Evolutionary conservation across 2,888 invertebrate species (phyloP).

Genomic region (Melanchra persicariae): DNA sequence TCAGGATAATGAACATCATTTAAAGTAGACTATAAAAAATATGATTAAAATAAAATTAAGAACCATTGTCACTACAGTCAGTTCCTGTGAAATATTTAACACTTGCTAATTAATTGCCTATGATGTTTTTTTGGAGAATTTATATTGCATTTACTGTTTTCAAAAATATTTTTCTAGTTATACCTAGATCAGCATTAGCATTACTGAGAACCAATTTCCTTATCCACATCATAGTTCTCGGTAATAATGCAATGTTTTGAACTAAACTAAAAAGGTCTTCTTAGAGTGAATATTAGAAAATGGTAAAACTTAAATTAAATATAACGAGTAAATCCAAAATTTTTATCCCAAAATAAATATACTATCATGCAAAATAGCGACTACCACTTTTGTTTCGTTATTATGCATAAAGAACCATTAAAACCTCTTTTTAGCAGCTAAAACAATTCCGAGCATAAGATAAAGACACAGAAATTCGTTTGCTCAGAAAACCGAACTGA

Average conservation of each 20-base stretch:
- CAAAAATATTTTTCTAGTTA: not conserved
- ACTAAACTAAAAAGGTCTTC: too few species aligned
- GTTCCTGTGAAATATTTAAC: not conserved
- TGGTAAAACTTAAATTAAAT: not conserved
- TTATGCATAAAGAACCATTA: slow-evolving; percentile 6
- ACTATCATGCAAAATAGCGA: not conserved
- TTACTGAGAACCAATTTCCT: too few species aligned
- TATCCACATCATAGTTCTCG: not conserved
- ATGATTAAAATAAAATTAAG: not conserved
- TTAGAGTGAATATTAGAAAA: not conserved
- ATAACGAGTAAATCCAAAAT: not conserved
- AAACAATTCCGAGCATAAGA: slow-evolving; percentile 38
- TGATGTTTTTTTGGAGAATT: not conserved
- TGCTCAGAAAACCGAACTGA: slow-evolving; percentile 36
- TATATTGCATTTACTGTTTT: not conserved
- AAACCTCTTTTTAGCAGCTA: slow-evolving; percentile 8
- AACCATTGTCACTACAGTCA: not conserved
- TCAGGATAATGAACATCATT: too few species aligned
- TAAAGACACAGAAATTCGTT: slow-evolving; percentile 40
- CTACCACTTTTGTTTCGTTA: slow-evolving; percentile 17
- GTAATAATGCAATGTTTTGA: too few species aligned
- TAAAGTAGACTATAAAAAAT: too few species aligned
- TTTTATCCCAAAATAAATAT: not conserved
- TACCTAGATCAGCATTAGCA: not conserved
- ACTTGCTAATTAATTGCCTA: too few species aligned